Percentiles rank a stretch among this genome's conserved stretches.
phyloP scores from a whole-genome alignment of 2,888 invertebrate species.

The Meganola albula region DNA sequence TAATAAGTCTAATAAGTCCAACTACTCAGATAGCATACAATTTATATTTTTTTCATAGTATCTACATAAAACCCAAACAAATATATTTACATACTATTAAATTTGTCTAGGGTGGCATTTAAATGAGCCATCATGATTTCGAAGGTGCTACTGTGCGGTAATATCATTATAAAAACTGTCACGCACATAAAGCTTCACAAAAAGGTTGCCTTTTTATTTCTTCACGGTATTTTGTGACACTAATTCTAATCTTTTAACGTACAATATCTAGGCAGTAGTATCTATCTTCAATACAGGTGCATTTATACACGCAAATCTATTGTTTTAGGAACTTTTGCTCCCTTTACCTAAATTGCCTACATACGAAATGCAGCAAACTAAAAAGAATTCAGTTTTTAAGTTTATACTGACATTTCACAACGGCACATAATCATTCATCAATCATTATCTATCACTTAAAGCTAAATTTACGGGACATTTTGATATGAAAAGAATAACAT shows the following conservation, averaged over 20 bases:
- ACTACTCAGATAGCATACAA: too few species aligned
- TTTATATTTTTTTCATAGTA: neutral
- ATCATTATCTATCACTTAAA: slow-evolving; percentile 32
- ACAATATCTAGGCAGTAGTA: too few species aligned
- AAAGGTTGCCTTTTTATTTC: slow-evolving; percentile 38
- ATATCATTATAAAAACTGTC: slow-evolving; percentile 47
- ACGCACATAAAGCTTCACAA: slow-evolving; percentile 48
- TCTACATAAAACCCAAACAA: neutral
- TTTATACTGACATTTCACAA: too few species aligned
- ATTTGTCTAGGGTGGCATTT: slow-evolving; percentile 55
- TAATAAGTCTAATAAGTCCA: too few species aligned
- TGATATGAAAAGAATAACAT: slow-evolving; percentile 50
- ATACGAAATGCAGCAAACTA: too few species aligned
- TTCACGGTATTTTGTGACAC: slow-evolving; percentile 31
- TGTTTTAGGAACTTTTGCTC: too few species aligned
- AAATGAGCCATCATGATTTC: slow-evolving; percentile 50
- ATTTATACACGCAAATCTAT: too few species aligned
- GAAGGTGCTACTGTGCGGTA: slow-evolving; percentile 56
- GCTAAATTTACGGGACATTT: slow-evolving; percentile 50
- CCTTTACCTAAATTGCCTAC: too few species aligned
- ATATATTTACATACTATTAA: neutral
- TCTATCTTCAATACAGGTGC: too few species aligned
- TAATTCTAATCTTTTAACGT: too few species aligned
- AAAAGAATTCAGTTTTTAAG: too few species aligned
- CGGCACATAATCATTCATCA: slow-evolving; percentile 1